Conservation (phyloP, 2,888 invertebrate species). For the Agrotis clavis region DNA sequence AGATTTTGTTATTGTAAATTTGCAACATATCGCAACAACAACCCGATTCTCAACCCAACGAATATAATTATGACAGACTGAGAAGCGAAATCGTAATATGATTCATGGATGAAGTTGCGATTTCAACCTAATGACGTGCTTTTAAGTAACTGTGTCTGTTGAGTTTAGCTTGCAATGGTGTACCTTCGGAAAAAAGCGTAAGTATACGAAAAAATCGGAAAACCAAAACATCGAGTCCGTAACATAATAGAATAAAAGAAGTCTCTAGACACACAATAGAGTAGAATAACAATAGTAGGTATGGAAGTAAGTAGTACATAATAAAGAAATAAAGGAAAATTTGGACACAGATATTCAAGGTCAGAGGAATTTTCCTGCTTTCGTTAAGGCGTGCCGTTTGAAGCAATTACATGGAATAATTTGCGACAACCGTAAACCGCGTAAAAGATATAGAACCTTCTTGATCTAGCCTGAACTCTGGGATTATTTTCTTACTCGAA, state of each 20-base stretch:
- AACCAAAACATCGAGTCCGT: too few species aligned
- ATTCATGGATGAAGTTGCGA: too few species aligned
- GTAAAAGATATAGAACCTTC: constrained; percentile 59
- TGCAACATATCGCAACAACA: too few species aligned
- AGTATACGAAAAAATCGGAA: too few species aligned
- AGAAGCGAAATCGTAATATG: too few species aligned
- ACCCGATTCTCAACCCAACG: too few species aligned
- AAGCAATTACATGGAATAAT: constrained; percentile 70
- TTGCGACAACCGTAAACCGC: constrained; percentile 65
- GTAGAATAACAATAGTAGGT: neutral
- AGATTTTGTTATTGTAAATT: too few species aligned
- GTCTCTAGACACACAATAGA: neutral
- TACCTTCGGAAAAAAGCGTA: too few species aligned
- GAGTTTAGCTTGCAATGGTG: too few species aligned
- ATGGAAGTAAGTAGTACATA: neutral
- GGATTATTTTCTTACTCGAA: constrained; percentile 52
- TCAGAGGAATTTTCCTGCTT: constrained; percentile 61
- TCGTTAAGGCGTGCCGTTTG: constrained; percentile 50
- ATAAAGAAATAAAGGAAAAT: constrained; percentile 27
- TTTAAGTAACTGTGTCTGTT: too few species aligned
- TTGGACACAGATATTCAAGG: constrained; percentile 50
- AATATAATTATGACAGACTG: too few species aligned
- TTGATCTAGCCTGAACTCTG: constrained; percentile 44
- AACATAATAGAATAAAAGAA: neutral
- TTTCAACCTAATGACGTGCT: too few species aligned